These are phyloP conservation scores for Xyrichtys novacula DNA, from an alignment of 2,797 vertebrate species.

Conservation along the genomic window DNA sequence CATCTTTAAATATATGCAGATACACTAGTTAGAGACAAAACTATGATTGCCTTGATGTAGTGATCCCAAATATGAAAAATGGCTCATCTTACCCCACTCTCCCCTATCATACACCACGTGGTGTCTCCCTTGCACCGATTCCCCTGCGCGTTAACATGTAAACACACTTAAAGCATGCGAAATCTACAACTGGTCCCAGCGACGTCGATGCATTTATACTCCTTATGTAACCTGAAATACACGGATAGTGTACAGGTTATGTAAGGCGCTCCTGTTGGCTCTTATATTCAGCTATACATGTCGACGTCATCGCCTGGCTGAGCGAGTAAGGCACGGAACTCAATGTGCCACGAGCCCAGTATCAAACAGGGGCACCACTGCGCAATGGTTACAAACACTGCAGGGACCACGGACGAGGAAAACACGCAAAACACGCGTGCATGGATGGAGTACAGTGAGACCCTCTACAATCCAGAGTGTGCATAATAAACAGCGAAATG, in stretches of 20 bases:
- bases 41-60: too few species aligned
- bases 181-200: background rate
- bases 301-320: constrained; percentile 63
- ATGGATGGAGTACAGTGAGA: too few species aligned
- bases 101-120: constrained; percentile 26
- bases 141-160: background rate
- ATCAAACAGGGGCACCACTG: background rate
- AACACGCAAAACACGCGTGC: too few species aligned
- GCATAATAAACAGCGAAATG: too few species aligned
- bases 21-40: too few species aligned
- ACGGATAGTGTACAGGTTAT: constrained; percentile 60
- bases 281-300: constrained; percentile 46
- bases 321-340: constrained; percentile 12
- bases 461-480: too few species aligned
- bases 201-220: constrained; percentile 33
- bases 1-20: too few species aligned
- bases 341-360: constrained; percentile 7
- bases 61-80: too few species aligned
- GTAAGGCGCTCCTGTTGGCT: constrained; percentile 65
- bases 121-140: constrained; percentile 4
- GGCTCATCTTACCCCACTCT: too few species aligned
- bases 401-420: too few species aligned
- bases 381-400: too few species aligned
- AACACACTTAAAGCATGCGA: background rate
- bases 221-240: constrained; percentile 72